Base-by-base conservation (phyloP, 2,797 vertebrate genomes). In the Arvicola amphibius region DNA sequence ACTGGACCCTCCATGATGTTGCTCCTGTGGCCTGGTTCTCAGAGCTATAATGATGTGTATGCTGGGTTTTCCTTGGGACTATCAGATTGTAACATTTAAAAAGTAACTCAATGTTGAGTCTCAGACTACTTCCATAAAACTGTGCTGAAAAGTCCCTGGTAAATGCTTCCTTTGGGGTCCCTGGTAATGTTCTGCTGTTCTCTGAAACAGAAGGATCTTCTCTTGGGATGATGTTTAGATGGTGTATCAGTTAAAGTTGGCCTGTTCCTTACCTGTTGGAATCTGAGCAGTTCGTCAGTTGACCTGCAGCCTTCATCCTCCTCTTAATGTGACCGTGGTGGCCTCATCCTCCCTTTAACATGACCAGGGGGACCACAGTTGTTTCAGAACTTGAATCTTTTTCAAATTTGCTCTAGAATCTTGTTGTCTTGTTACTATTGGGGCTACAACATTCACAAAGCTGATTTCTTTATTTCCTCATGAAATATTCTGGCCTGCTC, bases 1-100 rank as follows among this genome's bases (percentile, higher is more conserved):
- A 4, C 2, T 0, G 1, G 19, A 46, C 3, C 43, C 11, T 34
- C 43, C 1, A 8, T 0, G 0, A 12, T 27, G 17, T 27, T 6
- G 1, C 10, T 5, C 0, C 6, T 6, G 9, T 32, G 37, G 51
- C 27, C 14, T 6, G 21, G 40, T 5, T 34, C 69, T 53, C 51
- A n/a, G 56, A 53, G 17, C 17, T 14, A 61, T n/a, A 3, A 14
- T 16, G 34, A 32, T 37, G 1, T 51, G 48, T 23, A 29, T 59
- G 5, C 73, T 51, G 61, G 10, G 7, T 0, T 69, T 89, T 88
- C 51, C 48, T 81, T 74, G 81, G 46, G 34, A 34, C 84, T 78
- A 73, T 7, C 4, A 67, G 43, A 79, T 67, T 46, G 2, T 0
- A 77, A 65, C 23, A 71, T 88, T 90, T 87, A 32, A 23, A 56